Evolutionary conservation across 1,140 invertebrate genomes (phyloP), one percentile per base, ranked within the genome.

Genomic region (Yoshiicerus persimilis): DNA sequence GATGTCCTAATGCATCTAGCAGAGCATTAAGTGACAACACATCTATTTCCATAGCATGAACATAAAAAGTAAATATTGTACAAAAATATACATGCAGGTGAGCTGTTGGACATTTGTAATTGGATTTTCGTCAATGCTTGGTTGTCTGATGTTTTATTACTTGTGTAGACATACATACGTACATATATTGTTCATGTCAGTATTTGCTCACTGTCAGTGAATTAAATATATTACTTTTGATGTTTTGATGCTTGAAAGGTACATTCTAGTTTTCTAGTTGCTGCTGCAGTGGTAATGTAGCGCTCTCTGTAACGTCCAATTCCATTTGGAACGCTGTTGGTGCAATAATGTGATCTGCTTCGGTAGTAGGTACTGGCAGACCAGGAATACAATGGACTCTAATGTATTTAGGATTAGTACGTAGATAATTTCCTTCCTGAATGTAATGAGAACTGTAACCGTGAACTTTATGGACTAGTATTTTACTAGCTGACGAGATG

Each of bases 361-460:
- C 27, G 27, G 23, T 66, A 66, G 64, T 11, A 66, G 25, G 70
- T 75, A 32, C 30, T 75, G 25, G 10, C 8, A 23, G 66, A 34
- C 16, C 27, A 77, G 20, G 32, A 77, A 30, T 77, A 77, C 30
- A 36, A 36, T 34, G 75, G 30, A 80, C 32, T 70, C 64, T 16
- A 80, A 80, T 80, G 75, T 9, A 80, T 30, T 36, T 36, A 38
- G 13, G 47, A 56, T 56, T 56, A 56, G 47, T 56, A 80, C 13
- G n/a, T 23, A 34, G 75, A 80, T 80, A 36, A 38, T 80, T 80
- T 80, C 75, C 75, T 80, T 80, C 75, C 75, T 80, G 75, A 32
- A 80, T 80, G 20, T 80, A 80, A 80, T 36, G 75, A 20, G 32
- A 80, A 80, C 11, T 36, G 75, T 80, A 80, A 80, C 75, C 75